Evolutionary conservation across 2,888 invertebrate species (phyloP).

Genomic region (Sesia bembeciformis): DNA sequence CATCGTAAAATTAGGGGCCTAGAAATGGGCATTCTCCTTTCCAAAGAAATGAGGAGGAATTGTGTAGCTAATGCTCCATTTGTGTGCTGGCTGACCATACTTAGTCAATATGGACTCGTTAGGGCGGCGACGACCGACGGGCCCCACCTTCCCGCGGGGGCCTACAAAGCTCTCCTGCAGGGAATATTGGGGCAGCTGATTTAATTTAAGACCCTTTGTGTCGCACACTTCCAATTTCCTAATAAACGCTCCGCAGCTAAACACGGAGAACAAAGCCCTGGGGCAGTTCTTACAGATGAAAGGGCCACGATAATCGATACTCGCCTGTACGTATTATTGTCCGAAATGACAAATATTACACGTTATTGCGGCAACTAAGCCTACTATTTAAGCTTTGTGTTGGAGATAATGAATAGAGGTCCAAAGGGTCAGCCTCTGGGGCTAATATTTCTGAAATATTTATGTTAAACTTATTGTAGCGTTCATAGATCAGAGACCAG

Average conservation of each 20-base stretch:
- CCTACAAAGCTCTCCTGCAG: constrained; percentile 39
- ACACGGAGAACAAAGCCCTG: constrained; percentile 45
- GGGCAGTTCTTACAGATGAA: constrained; percentile 31
- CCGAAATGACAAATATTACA: constrained; percentile 37
- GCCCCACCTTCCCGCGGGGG: constrained; percentile 23
- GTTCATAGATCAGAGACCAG: no score
- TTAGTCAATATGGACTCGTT: constrained; percentile 23
- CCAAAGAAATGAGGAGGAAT: constrained; percentile 4
- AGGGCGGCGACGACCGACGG: constrained; percentile 15
- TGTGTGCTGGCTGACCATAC: constrained; percentile 21
- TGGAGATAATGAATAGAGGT: constrained; percentile 19
- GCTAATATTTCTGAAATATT: constrained; percentile 8
- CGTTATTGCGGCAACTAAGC: constrained; percentile 13
- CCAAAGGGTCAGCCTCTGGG: constrained; percentile 14
- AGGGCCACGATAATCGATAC: constrained; percentile 41
- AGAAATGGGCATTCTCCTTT: no score
- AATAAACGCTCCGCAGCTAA: constrained; percentile 48
- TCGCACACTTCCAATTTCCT: constrained; percentile 54
- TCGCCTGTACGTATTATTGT: constrained; percentile 33
- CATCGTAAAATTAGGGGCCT: no score
- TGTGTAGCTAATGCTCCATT: constrained; percentile 14
- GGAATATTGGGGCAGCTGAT: constrained; percentile 56
- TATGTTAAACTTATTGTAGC: neutral
- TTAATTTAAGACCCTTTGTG: constrained; percentile 64
- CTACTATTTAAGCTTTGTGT: constrained; percentile 21